A percentile compares a stretch with the other conserved stretches of the same genome.
phyloP scores from a whole-genome alignment of 2,113 vertebrate genomes.

The Noturus placidus region DNA sequence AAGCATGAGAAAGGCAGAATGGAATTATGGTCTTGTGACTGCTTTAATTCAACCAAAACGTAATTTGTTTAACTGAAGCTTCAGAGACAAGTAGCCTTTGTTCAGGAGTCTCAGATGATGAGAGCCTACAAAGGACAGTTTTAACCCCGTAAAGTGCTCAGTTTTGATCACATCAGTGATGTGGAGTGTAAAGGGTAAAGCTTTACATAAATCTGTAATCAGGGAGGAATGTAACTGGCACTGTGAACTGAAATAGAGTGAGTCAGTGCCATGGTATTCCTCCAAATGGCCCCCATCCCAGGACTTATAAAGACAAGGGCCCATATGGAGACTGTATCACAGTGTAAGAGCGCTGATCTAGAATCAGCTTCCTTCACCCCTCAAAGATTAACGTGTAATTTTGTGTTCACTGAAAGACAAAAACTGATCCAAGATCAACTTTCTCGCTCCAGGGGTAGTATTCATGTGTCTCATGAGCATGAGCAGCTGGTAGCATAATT shows the following conservation, averaged over 20 bases:
- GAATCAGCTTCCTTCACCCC: not conserved
- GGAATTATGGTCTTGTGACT: conserved; percentile 45
- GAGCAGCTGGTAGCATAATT: conserved; percentile 6
- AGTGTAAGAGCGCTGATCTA: not conserved
- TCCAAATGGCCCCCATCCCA: conserved; percentile 10
- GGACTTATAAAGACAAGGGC: conserved; percentile 3
- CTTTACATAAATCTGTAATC: conserved; percentile 34
- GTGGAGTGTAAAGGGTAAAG: not conserved
- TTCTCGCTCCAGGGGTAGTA: not conserved
- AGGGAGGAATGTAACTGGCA: conserved; percentile 18
- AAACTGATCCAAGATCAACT: not conserved
- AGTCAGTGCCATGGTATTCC: conserved; percentile 38
- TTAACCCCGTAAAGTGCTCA: not conserved
- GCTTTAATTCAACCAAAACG: conserved; percentile 24
- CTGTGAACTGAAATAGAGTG: conserved; percentile 8
- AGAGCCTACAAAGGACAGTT: not conserved
- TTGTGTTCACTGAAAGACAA: conserved; percentile 10
- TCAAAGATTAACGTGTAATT: not conserved
- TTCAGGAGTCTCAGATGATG: conserved; percentile 11
- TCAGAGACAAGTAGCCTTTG: conserved; percentile 27
- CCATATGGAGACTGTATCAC: conserved; percentile 15
- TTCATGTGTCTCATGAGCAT: not conserved
- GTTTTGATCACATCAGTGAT: not conserved
- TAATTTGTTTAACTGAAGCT: conserved; percentile 37
- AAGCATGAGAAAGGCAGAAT: conserved; percentile 2